Base-by-base conservation (phyloP, 30 jellyfish, hydroid and myxozoan species). In the Phacellophora camtschatica region DNA sequence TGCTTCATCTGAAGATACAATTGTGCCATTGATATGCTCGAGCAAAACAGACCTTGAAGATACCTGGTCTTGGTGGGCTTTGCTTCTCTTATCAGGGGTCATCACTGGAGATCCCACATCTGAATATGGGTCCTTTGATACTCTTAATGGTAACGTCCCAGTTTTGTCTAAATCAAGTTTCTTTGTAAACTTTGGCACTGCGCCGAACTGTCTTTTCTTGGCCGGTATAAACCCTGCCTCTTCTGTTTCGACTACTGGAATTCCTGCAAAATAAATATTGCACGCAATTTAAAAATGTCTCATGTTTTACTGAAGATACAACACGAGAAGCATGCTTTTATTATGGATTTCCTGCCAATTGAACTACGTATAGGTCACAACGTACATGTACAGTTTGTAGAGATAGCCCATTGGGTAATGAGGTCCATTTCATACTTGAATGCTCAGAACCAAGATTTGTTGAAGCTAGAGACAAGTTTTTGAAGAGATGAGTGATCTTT, bases 81-180 rank as follows among this genome's bases (percentile, higher is more conserved):
- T 50, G 29, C 85, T 88, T 59, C 87, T 73, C 24, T 82, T 78
- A 19, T 85, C 92, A 5, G 88, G 36, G 11, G 86, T 62, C 0
- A 77, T 88, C 2, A 66, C 83, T 7, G 90, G 57, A 19, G 95
- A 74, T 10, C 98, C 98, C 78, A 92, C 57, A 30, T 92, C 98
- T 4, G 96, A 95, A 55, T 92, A 92, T 20, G 96, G 98, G 63
- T 90, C 98, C 48, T 57, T 86, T 56, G 23, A 57, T 42, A 29
- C 71, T 31, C 20, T 66, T 20, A 43, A 59, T 1, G 82, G 75
- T 28, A 70, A 23, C 5, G 95, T 58, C 33, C 87, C 93, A 0
- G 37, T 61, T 5, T 51, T 51, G 3, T 32, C 49, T 23, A 18
- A 8, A 11, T 35, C 11, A 2, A 59, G 11, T 19, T 66, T 81